Evolutionary conservation across 2,888 invertebrate genomes (phyloP).

Genomic region (Actias luna): DNA sequence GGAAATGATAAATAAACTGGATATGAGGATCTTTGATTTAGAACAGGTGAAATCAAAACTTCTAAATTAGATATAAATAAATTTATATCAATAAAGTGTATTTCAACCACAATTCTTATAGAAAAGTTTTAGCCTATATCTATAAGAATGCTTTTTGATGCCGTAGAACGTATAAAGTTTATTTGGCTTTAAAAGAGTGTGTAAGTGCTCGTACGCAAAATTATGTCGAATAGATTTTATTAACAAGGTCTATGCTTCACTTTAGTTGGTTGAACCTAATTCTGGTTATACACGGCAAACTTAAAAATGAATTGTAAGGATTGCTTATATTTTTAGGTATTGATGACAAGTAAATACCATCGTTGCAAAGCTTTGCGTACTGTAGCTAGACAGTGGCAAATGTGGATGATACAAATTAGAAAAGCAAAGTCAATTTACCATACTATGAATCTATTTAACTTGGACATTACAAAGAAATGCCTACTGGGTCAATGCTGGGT

Average conservation of each 20-base stretch:
- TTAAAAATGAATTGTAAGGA: background rate
- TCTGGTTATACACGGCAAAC: background rate
- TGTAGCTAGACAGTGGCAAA: constrained; percentile 89
- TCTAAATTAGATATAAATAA: too few species aligned
- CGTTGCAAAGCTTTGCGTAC: constrained; percentile 90
- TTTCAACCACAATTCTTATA: too few species aligned
- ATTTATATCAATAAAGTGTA: too few species aligned
- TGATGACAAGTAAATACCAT: constrained; percentile 92
- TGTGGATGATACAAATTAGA: constrained; percentile 91
- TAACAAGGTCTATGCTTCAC: background rate
- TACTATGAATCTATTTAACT: constrained; percentile 90
- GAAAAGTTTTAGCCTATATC: background rate
- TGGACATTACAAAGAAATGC: constrained; percentile 91
- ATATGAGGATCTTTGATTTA: constrained; percentile 89
- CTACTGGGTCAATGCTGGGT: constrained; percentile 92
- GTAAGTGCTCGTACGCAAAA: background rate
- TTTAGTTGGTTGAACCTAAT: background rate
- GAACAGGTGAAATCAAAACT: constrained; percentile 79
- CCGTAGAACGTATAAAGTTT: background rate
- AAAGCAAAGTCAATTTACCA: constrained; percentile 95
- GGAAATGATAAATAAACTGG: constrained; percentile 89
- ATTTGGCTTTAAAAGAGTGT: background rate
- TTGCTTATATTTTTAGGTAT: constrained; percentile 77
- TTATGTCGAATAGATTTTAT: background rate
- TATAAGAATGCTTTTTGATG: background rate